phyloP scores from a whole-genome alignment of 2,888 invertebrate genomes.

The Cenopis cana region DNA sequence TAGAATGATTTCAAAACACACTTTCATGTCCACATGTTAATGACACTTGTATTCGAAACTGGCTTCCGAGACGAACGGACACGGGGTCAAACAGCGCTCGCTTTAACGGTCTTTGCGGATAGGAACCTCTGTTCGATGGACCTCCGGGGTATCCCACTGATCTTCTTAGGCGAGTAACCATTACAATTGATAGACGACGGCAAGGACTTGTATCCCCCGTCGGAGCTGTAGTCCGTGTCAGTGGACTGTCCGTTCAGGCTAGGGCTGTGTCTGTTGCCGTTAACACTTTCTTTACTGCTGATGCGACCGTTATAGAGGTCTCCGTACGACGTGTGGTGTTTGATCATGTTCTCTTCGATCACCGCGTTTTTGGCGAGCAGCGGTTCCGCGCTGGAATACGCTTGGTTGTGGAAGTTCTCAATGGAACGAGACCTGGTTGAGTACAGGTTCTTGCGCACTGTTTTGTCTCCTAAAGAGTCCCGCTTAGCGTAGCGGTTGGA shows the following conservation, averaged over 20 bases:
- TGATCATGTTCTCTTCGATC: conserved; percentile 69
- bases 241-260: conserved; percentile 77
- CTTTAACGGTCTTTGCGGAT: conserved; percentile 75
- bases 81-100: conserved; percentile 72
- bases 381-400: conserved; percentile 62
- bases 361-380: conserved; percentile 62
- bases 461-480: conserved; percentile 73
- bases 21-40: conserved; percentile 39
- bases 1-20: conserved; percentile 9
- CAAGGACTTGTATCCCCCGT: conserved; percentile 82
- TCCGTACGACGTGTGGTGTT: conserved; percentile 80
- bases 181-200: conserved; percentile 80
- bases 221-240: conserved; percentile 82
- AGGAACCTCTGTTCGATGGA: conserved; percentile 79
- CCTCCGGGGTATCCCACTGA: conserved; percentile 80
- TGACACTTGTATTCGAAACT: conserved; percentile 53
- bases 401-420: conserved; percentile 77
- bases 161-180: conserved; percentile 71
- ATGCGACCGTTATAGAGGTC: conserved; percentile 78
- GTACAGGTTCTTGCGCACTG: conserved; percentile 66
- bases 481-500: conserved; percentile 69
- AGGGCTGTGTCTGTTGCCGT: conserved; percentile 75
- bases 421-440: conserved; percentile 78
- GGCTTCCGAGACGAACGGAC: conserved; percentile 48
- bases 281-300: conserved; percentile 76